Evolutionary conservation across 2,113 vertebrate species (phyloP), one percentile per base, ranked within the genome.

Genomic region (Sapajus apella): DNA sequence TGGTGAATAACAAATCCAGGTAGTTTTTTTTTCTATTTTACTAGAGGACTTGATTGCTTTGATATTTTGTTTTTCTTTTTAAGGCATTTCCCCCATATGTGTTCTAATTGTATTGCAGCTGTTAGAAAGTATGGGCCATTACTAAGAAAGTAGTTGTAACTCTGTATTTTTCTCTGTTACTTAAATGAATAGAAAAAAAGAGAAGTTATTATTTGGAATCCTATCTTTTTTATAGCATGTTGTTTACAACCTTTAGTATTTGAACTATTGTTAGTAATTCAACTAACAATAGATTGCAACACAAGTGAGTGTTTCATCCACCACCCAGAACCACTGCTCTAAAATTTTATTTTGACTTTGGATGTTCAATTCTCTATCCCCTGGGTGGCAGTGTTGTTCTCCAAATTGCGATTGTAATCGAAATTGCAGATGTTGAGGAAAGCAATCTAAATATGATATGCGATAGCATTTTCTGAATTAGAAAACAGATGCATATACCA

Each of bases 361-460:
- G 14, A 58, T 8, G 82, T 95, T 52, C 30, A 94, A 1, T 43
- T 23, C 3, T 43, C 7, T 95, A 66, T 79, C 98, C 98, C 80
- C 96, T 98, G 93, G 98, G 94, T 98, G 98, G 98, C 98, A 98
- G 93, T 98, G 94, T 98, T 98, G 98, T 80, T 92, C 97, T 92
- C 97, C 75, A 76, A 94, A 98, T 97, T 93, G 14, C 56, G 85
- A 85, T 76, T 77, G 66, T 56, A 68, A 1, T 55, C 95, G 68
- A 97, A 96, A 66, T 35, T 47, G 25, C 79, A 43, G 47, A 8
- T 81, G 8, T 61, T 93, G 88, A 92, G 83, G 77, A 40, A 81
- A 27, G 16, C 47, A 58, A 83, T 35, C 12, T 73, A 61, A 84
- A 27, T 56, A 64, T 50, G 55, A 25, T n/a, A 30, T 84, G 76